Evolutionary conservation across 30 jellyfish, hydroid and myxozoan species (phyloP).

Genomic region (Phacellophora camtschatica): DNA sequence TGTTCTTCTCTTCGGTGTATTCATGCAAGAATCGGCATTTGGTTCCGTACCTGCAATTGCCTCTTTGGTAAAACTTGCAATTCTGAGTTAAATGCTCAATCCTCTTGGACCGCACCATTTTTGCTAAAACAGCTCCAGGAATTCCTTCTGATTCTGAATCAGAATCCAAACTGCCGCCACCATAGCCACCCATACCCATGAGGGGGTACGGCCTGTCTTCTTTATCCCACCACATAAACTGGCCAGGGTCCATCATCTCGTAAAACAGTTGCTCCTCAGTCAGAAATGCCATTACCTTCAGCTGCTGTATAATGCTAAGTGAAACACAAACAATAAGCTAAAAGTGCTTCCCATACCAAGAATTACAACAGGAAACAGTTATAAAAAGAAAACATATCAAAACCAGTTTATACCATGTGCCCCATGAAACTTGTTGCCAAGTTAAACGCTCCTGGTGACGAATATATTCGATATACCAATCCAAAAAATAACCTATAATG

Average conservation of each 20-base stretch:
- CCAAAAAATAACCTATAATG: no score
- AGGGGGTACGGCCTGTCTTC: slow-evolving; percentile 38
- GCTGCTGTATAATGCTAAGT: no score
- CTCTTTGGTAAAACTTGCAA: slow-evolving; percentile 48
- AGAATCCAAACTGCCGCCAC: not conserved
- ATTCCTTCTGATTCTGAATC: slow-evolving; percentile 47
- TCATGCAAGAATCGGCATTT: slow-evolving; percentile 40
- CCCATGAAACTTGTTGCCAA: no score
- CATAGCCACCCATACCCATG: no score
- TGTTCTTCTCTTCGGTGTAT: not conserved
- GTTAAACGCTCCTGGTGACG: no score
- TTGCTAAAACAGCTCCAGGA: slow-evolving; percentile 39
- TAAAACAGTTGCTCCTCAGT: slow-evolving; percentile 10
- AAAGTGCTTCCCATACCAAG: no score
- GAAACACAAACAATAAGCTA: no score
- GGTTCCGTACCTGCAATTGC: slow-evolving; percentile 46
- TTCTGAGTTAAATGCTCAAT: not conserved
- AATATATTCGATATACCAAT: no score
- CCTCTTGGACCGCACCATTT: slow-evolving; percentile 5
- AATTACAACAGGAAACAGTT: no score
- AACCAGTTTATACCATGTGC: no score
- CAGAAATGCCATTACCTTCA: slow-evolving; percentile 20
- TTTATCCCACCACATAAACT: slow-evolving; percentile 46
- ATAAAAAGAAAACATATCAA: no score
- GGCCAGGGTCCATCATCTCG: slow-evolving; percentile 34